Conservation (phyloP, 2,797 vertebrate species). For the Coccyzus lansbergi region DNA sequence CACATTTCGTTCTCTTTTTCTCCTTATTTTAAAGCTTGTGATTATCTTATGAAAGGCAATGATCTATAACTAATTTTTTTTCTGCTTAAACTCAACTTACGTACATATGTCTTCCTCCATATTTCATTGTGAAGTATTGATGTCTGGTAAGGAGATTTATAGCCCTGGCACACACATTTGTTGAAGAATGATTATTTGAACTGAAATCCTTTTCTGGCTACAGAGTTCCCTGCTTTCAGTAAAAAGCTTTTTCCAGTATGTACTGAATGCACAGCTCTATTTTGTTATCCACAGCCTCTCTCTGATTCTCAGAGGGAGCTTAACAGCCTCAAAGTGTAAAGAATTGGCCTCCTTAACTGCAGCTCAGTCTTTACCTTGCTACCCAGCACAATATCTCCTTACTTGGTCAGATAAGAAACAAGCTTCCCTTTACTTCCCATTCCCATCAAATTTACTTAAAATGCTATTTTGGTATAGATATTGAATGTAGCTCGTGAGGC, state of each 20-base stretch:
- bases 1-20: background rate
- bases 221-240: background rate
- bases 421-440: background rate
- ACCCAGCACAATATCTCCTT: background rate
- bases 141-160: background rate
- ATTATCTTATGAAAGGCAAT: slow-evolving; percentile 6
- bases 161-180: background rate
- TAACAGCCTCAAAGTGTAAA: background rate
- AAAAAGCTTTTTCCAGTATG: background rate
- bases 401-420: background rate
- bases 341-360: background rate
- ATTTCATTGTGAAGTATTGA: background rate
- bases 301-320: background rate
- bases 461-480: background rate
- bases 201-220: background rate
- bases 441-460: background rate
- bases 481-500: background rate
- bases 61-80: background rate
- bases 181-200: background rate
- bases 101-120: background rate
- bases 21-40: slow-evolving; percentile 4
- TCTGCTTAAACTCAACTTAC: background rate
- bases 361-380: background rate
- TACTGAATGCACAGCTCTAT: background rate
- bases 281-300: background rate